Conservation (phyloP, 2,113 vertebrate genomes). For the Trematocara zebra region DNA sequence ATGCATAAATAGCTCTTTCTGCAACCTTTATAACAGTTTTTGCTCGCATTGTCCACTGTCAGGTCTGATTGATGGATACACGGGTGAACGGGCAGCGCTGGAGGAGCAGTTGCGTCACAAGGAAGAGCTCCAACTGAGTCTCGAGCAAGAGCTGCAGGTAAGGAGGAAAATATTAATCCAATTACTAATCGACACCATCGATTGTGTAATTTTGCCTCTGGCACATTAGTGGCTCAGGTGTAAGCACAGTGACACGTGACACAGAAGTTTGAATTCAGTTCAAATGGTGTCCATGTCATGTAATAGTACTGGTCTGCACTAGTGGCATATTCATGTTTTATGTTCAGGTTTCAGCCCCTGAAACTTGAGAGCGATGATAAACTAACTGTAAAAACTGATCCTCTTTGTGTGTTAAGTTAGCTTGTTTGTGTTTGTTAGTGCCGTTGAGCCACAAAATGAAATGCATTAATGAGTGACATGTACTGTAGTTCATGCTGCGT, state of each 20-base stretch:
- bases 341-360: neutral
- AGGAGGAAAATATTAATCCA: neutral
- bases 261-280: neutral
- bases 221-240: neutral
- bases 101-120: slow-evolving; percentile 86
- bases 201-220: neutral
- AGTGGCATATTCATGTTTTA: neutral
- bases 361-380: neutral
- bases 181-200: neutral
- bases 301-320: neutral
- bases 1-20: neutral
- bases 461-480: neutral
- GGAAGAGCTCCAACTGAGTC: slow-evolving; percentile 80
- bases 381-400: neutral
- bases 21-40: neutral
- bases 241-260: neutral
- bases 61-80: slow-evolving; percentile 93
- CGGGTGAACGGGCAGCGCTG: slow-evolving; percentile 82
- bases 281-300: neutral
- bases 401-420: neutral
- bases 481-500: neutral
- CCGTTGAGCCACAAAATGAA: rapidly evolving
- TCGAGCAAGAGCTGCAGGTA: slow-evolving; percentile 84
- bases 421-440: neutral
- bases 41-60: neutral